These are phyloP conservation scores for Pteruthius melanotis DNA, from an alignment of 2,113 vertebrate genomes.

Conservation along the genomic window DNA sequence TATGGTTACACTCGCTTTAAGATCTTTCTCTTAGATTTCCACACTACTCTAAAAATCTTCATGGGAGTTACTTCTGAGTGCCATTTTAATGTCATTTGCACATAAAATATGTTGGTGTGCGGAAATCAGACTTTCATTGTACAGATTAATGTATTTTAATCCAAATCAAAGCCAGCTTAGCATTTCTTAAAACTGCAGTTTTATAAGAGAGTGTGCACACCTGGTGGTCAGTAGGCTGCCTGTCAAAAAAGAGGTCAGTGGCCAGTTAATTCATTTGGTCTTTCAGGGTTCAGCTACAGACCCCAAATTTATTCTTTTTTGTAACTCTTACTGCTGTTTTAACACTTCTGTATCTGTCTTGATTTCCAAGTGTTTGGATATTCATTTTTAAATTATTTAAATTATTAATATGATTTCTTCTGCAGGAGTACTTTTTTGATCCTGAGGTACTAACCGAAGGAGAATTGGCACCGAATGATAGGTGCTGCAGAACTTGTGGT, in stretches of 20 bases:
- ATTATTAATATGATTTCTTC: background rate
- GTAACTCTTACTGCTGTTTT: background rate
- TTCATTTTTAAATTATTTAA: background rate
- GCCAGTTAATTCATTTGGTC: background rate
- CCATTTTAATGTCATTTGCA: background rate
- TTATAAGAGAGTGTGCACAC: background rate
- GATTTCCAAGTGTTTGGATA: background rate
- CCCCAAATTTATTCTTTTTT: background rate
- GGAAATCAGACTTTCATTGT: background rate
- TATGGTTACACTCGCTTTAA: background rate
- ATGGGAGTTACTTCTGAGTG: background rate
- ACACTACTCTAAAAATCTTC: background rate
- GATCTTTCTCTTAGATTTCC: background rate
- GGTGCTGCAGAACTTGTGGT: conserved; percentile 93
- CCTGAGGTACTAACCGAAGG: conserved; percentile 91
- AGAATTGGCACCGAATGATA: conserved; percentile 90
- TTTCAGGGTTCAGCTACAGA: background rate
- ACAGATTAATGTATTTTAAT: background rate
- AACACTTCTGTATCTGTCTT: background rate
- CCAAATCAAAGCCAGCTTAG: background rate
- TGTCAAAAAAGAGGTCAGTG: background rate
- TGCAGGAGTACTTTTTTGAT: conserved; percentile 93
- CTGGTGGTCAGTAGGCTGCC: background rate
- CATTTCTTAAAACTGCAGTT: background rate
- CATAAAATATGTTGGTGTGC: background rate